phyloP scores from a whole-genome alignment of 2,888 invertebrate genomes.

The Tridacna gigas region DNA sequence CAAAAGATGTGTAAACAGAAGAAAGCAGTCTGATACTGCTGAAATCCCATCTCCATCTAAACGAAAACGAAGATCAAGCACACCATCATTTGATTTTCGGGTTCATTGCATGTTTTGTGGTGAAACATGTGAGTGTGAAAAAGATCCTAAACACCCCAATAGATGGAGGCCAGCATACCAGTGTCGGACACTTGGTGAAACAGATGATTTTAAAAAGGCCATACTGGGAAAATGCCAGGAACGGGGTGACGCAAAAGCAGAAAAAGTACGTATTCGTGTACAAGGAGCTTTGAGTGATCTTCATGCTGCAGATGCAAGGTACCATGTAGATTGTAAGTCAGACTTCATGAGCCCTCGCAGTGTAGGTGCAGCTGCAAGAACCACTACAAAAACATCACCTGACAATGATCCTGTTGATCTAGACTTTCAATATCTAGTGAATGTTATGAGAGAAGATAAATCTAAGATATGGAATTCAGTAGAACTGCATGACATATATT shows the following conservation, averaged over 20 bases:
- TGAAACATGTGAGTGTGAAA: too few species aligned
- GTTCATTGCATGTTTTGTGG: too few species aligned
- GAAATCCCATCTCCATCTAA: neutral
- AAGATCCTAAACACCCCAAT: neutral
- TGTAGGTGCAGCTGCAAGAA: neutral
- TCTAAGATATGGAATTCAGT: constrained; percentile 13
- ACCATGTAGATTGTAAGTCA: too few species aligned
- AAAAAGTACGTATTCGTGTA: neutral
- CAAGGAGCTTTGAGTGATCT: too few species aligned
- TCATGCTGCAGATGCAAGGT: too few species aligned
- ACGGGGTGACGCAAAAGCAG: neutral
- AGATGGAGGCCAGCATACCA: neutral
- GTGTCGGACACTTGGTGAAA: neutral
- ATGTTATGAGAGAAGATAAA: neutral
- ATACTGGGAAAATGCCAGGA: neutral
- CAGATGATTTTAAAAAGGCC: neutral
- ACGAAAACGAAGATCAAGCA: too few species aligned
- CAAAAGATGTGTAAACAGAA: neutral
- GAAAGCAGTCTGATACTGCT: neutral
- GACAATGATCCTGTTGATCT: neutral
- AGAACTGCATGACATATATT: neutral
- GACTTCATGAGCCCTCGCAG: too few species aligned
- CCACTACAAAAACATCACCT: neutral
- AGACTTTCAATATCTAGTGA: neutral
- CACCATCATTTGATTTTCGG: too few species aligned